Conservation (phyloP, 2,888 invertebrate species). For the Andrena fulva region DNA sequence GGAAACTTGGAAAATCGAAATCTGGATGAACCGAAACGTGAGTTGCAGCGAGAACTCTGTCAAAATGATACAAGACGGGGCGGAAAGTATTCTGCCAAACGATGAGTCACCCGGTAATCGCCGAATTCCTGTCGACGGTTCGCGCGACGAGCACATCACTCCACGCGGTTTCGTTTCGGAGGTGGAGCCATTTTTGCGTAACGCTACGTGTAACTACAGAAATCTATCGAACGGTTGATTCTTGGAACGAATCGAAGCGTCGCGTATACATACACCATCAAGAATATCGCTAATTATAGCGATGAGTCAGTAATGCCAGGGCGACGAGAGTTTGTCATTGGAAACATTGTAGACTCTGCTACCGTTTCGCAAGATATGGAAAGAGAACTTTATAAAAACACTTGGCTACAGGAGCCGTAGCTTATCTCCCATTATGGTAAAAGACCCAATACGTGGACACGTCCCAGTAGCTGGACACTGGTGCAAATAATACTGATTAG, state of each 20-base stretch:
- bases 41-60: constrained; percentile 12
- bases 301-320: constrained; percentile 59
- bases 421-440: not conserved
- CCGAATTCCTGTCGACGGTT: constrained; percentile 40
- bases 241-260: constrained; percentile 60
- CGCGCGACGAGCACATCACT: constrained; percentile 29
- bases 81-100: constrained; percentile 19
- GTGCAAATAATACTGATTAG: too few relatives aligned
- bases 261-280: constrained; percentile 47
- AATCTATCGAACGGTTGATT: constrained; percentile 56
- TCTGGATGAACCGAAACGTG: not conserved
- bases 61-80: constrained; percentile 23
- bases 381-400: not conserved
- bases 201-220: constrained; percentile 27
- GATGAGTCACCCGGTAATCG: constrained; percentile 48
- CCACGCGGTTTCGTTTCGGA: constrained; percentile 35
- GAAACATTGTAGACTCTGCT: constrained; percentile 26
- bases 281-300: constrained; percentile 71
- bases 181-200: constrained; percentile 29
- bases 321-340: constrained; percentile 41
- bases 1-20: not conserved
- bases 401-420: not conserved
- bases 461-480: too few relatives aligned
- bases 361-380: not conserved
- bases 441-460: too few relatives aligned